Percentiles rank a stretch among this genome's conserved stretches.
Evolutionary conservation across 2,888 invertebrate genomes (phyloP).

Genomic region (Microdon myrmicae): DNA sequence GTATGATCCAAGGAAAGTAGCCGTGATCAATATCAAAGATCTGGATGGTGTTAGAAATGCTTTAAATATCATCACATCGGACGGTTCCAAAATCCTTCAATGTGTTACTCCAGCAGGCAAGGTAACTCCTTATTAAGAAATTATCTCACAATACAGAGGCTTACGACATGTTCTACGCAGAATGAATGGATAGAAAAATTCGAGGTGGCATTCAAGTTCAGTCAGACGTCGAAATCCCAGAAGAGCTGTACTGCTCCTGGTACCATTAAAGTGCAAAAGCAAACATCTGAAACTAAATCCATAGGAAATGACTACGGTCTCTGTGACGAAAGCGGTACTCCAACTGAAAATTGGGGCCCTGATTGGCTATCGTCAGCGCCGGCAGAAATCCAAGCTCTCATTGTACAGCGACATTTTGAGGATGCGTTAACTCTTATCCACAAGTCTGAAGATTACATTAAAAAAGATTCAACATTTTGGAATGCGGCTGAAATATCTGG

Average conservation of each 20-base stretch:
- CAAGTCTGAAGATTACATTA: constrained; percentile 71
- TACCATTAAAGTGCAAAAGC: constrained; percentile 58
- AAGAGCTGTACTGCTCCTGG: constrained; percentile 68
- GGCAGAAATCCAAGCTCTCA: constrained; percentile 93
- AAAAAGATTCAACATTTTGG: constrained; percentile 59
- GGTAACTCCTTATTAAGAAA: constrained; percentile 32
- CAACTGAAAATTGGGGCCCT: constrained; percentile 68
- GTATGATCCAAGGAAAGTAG: constrained; percentile 78
- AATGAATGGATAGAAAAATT: constrained; percentile 95
- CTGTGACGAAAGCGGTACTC: constrained; percentile 54
- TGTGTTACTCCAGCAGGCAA: constrained; percentile 80
- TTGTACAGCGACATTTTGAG: constrained; percentile 95
- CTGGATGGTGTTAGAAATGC: constrained; percentile 90
- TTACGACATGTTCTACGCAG: constrained; percentile 67
- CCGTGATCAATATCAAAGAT: constrained; percentile 93
- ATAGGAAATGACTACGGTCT: constrained; percentile 57
- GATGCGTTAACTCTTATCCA: constrained; percentile 87
- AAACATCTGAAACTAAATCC: constrained; percentile 56
- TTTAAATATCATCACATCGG: constrained; percentile 93
- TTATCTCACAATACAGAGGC: background rate
- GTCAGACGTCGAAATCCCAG: constrained; percentile 70
- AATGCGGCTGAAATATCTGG: constrained; percentile 58
- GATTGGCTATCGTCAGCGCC: constrained; percentile 92
- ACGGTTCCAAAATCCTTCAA: constrained; percentile 91
- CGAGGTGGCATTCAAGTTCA: constrained; percentile 87